A percentile compares a stretch with the other conserved stretches of the same genome.
These are phyloP conservation scores for Dermochelys coriacea DNA, from an alignment of 2,797 vertebrate genomes.

Conservation along the genomic window DNA sequence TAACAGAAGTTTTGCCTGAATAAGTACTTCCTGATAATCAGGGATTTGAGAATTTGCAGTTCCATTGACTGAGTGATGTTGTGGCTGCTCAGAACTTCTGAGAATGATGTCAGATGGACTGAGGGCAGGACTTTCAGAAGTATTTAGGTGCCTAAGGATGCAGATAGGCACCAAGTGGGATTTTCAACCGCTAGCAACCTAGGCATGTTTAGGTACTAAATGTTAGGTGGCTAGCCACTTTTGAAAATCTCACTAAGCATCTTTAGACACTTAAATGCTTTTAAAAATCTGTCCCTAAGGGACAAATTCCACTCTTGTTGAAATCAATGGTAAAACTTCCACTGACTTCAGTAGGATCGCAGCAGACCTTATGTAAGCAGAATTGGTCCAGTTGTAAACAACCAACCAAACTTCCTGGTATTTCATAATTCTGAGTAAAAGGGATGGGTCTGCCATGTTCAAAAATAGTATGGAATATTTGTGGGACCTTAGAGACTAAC, in stretches of 20 bases:
- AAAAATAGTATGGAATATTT: not conserved
- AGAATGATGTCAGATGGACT: not conserved
- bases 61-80: not conserved
- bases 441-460: conserved; percentile 23
- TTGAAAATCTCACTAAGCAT: not conserved
- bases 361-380: not conserved
- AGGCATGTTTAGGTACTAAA: not conserved
- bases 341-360: not conserved
- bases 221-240: not conserved
- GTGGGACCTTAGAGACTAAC: too few species aligned
- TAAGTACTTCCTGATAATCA: not conserved
- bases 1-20: not conserved
- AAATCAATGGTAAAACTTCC: not conserved
- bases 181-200: not conserved
- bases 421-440: conserved; percentile 32
- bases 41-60: not conserved
- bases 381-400: conserved; percentile 5
- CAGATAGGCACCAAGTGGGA: not conserved
- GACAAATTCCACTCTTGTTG: not conserved
- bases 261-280: not conserved
- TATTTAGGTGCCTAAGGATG: not conserved
- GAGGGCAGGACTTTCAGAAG: not conserved
- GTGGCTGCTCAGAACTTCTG: not conserved
- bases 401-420: not conserved
- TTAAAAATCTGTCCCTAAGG: not conserved